phyloP scores from a whole-genome alignment of 2,888 invertebrate genomes.

The Drosophila cracens region DNA sequence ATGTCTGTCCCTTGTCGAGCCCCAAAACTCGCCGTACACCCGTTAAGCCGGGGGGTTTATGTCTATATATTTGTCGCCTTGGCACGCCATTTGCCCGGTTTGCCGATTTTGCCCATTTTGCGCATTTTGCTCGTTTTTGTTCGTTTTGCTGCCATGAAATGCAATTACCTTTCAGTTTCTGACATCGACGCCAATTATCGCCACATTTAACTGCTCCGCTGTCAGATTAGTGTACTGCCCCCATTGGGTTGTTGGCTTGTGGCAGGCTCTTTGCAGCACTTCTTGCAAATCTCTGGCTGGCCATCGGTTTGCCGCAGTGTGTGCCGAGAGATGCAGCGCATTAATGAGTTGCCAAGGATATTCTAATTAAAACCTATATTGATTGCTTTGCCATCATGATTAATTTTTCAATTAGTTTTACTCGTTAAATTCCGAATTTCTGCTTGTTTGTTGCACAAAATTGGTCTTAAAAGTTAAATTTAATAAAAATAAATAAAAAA shows the following conservation, averaged over 20 bases:
- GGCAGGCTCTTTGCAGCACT: background rate
- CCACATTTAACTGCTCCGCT: conserved; percentile 44
- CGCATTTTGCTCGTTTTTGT: conserved; percentile 31
- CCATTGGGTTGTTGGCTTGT: background rate
- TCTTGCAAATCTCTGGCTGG: conserved; percentile 36
- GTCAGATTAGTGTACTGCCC: conserved; percentile 3
- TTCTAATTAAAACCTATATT: conserved; percentile 32
- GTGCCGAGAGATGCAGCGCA: background rate
- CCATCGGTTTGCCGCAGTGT: conserved; percentile 19
- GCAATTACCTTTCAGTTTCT: conserved; percentile 62
- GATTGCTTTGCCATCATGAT: conserved; percentile 4
- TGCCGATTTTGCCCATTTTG: conserved; percentile 34
- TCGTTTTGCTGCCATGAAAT: conserved; percentile 40
- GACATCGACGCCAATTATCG: conserved; percentile 61
- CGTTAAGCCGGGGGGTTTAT: conserved; percentile 22
- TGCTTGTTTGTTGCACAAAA: background rate
- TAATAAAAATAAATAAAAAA: no score
- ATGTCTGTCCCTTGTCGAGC: background rate
- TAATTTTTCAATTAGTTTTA: conserved; percentile 2
- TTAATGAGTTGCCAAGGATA: conserved; percentile 20
- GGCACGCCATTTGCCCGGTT: conserved; percentile 53
- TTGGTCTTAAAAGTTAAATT: background rate
- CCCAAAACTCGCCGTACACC: background rate
- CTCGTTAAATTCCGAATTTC: background rate
- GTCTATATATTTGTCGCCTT: conserved; percentile 22